Percentiles rank a stretch among this genome's conserved stretches.
Conservation (phyloP, 1,140 invertebrate genomes). For the Wasmannia auropunctata region DNA sequence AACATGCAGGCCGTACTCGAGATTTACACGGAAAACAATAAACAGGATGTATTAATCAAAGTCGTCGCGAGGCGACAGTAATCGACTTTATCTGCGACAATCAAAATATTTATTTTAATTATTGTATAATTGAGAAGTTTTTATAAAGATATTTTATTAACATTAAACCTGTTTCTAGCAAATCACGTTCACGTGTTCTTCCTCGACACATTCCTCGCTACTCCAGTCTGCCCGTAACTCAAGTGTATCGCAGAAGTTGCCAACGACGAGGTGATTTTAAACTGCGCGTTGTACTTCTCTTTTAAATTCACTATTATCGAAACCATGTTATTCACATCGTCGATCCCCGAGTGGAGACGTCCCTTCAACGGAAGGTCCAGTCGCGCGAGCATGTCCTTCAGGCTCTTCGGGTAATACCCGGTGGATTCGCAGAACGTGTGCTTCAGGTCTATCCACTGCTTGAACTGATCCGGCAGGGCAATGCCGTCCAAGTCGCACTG, state of each 20-base stretch:
- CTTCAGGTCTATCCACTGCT: slow-evolving; percentile 88
- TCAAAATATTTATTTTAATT: slow-evolving; percentile 39
- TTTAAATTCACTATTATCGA: slow-evolving; percentile 74
- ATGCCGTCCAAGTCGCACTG: slow-evolving; percentile 86
- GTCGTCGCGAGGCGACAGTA: slow-evolving; percentile 57
- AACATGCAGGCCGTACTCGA: slow-evolving; percentile 69
- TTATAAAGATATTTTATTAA: slow-evolving; percentile 66
- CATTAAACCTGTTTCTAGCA: slow-evolving; percentile 40
- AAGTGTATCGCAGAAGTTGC: background rate
- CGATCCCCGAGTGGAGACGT: slow-evolving; percentile 80
- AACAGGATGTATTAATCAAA: slow-evolving; percentile 72
- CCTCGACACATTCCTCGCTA: background rate
- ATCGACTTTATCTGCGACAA: slow-evolving; percentile 35
- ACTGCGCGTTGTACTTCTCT: slow-evolving; percentile 67
- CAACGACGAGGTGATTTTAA: slow-evolving; percentile 72
- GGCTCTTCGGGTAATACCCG: slow-evolving; percentile 76
- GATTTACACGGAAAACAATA: slow-evolving; percentile 77
- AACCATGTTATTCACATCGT: slow-evolving; percentile 80
- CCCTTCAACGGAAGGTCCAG: slow-evolving; percentile 76
- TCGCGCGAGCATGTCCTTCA: slow-evolving; percentile 77
- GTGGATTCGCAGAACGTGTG: slow-evolving; percentile 77
- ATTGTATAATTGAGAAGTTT: slow-evolving; percentile 32
- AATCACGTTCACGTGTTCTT: background rate
- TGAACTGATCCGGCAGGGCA: slow-evolving; percentile 84
- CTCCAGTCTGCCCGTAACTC: background rate